These are phyloP conservation scores for Enteromius viviparus DNA, from an alignment of 2,797 vertebrate genomes.

Conservation along the genomic window DNA sequence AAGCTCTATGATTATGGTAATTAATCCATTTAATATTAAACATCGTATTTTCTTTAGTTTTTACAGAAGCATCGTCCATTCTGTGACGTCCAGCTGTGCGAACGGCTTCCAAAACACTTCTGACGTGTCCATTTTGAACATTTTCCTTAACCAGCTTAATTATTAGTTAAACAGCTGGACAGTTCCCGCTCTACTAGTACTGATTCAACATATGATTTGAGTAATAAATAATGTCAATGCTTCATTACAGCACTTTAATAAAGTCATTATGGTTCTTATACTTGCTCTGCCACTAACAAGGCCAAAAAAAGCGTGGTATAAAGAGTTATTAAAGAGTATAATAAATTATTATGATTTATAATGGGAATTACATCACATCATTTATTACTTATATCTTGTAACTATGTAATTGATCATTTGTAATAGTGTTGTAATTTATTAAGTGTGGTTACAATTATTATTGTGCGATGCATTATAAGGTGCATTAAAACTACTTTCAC, in stretches of 20 bases:
- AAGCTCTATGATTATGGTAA: neutral
- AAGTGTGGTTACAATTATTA: neutral
- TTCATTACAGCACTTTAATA: neutral
- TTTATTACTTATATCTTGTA: neutral
- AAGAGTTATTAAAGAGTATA: neutral
- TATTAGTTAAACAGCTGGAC: neutral
- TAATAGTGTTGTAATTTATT: neutral
- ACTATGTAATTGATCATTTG: neutral
- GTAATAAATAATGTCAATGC: neutral
- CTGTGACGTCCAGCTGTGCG: neutral
- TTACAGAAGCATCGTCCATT: neutral
- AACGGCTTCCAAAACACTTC: neutral
- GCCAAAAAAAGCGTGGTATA: neutral
- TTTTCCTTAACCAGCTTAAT: neutral
- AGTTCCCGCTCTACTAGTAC: too few relatives aligned
- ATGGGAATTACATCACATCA: neutral
- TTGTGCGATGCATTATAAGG: neutral
- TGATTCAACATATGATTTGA: too few relatives aligned
- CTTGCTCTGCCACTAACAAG: neutral
- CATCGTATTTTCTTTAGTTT: neutral
- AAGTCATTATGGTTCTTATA: neutral
- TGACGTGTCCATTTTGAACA: neutral
- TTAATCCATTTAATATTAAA: neutral
- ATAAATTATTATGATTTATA: neutral
- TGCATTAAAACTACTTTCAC: too few relatives aligned